Percentiles rank a stretch among this genome's conserved stretches.
Conservation (phyloP, 2,113 vertebrate genomes). For the Hoplias malabaricus region DNA sequence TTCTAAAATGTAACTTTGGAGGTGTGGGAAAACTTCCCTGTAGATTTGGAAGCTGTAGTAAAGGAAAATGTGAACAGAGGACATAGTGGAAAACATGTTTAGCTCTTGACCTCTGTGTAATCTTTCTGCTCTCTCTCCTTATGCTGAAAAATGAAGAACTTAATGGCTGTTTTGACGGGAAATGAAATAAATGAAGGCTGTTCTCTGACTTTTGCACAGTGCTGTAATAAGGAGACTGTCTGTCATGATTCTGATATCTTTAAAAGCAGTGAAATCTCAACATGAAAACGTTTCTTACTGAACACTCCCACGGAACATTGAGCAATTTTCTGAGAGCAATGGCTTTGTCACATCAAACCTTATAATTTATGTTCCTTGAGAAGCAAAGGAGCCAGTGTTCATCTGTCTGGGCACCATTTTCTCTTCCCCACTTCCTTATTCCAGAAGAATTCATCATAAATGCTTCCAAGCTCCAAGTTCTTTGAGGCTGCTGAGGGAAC, state of each 20-base stretch:
- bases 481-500: slow-evolving; percentile 21
- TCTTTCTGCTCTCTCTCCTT: too few relatives aligned
- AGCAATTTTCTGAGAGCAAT: not conserved
- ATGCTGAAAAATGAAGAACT: too few relatives aligned
- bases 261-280: not conserved
- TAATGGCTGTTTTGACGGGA: too few relatives aligned
- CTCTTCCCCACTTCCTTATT: not conserved
- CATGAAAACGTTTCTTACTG: not conserved
- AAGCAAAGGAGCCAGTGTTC: slow-evolving; percentile 17
- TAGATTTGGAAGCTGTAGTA: too few relatives aligned
- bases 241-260: not conserved
- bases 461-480: slow-evolving; percentile 10
- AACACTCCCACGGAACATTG: not conserved
- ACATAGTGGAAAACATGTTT: too few relatives aligned
- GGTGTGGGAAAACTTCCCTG: too few relatives aligned
- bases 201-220: too few relatives aligned
- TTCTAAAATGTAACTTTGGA: too few relatives aligned
- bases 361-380: slow-evolving; percentile 23
- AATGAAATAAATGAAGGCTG: too few relatives aligned
- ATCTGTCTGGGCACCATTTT: slow-evolving; percentile 3
- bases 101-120: too few relatives aligned
- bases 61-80: too few relatives aligned
- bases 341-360: not conserved
- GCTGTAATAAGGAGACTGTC: not conserved
- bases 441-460: slow-evolving; percentile 26